phyloP scores from a whole-genome alignment of 2,797 vertebrate genomes.

The Pseudochirops corinnae region DNA sequence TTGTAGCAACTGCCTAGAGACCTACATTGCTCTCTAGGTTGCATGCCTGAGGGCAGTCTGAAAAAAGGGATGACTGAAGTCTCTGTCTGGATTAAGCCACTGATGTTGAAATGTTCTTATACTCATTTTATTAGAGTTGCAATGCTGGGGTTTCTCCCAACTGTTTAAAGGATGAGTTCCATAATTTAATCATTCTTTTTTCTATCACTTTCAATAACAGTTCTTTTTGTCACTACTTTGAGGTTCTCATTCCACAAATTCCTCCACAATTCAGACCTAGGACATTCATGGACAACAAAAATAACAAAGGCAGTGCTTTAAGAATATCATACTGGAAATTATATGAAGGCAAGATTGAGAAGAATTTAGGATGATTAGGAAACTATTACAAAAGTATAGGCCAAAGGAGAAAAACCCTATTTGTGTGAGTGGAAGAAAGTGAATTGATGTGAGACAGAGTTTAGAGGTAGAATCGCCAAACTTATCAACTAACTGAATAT shows the following conservation, averaged over 20 bases:
- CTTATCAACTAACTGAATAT: background rate
- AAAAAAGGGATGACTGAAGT: background rate
- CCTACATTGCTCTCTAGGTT: background rate
- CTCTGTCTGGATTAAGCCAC: background rate
- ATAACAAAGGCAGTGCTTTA: background rate
- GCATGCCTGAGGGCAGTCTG: background rate
- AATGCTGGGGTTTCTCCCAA: background rate
- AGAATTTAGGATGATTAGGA: background rate
- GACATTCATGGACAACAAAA: background rate
- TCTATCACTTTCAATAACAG: background rate
- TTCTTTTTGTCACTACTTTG: background rate
- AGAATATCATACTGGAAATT: background rate
- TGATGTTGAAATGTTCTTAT: background rate
- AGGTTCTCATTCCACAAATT: background rate
- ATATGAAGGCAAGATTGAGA: background rate
- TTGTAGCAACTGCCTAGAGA: background rate
- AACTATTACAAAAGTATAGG: background rate
- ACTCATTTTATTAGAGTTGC: background rate
- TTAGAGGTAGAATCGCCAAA: background rate
- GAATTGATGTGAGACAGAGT: background rate
- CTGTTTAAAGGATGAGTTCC: background rate
- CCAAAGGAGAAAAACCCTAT: background rate
- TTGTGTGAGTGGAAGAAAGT: background rate
- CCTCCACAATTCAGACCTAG: background rate
- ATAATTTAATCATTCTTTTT: background rate